Percentiles rank a stretch among this genome's conserved stretches.
Evolutionary conservation across 2,113 vertebrate species (phyloP).

Genomic region (Brachionichthys hirsutus): DNA sequence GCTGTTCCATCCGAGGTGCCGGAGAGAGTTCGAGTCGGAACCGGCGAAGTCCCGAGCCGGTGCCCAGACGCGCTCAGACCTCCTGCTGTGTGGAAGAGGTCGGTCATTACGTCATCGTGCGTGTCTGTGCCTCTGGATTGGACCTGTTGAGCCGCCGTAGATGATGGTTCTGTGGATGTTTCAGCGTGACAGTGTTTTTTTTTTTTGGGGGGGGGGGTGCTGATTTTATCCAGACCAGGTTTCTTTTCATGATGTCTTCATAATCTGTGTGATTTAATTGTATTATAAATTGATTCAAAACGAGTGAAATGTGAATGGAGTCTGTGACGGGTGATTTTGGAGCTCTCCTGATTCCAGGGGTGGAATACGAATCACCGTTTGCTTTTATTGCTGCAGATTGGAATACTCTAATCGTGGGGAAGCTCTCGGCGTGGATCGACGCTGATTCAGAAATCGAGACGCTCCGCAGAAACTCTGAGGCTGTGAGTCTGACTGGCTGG

Average conservation of each 20-base stretch:
- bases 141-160: too few relatives aligned
- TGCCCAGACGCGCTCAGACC: conserved; percentile 89
- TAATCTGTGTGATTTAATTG: too few relatives aligned
- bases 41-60: conserved; percentile 84
- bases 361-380: background rate
- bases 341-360: too few relatives aligned
- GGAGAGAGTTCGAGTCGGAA: conserved; percentile 84
- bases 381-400: conserved; percentile 77
- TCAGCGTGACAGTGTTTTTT: too few relatives aligned
- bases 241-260: too few relatives aligned
- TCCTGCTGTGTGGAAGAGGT: conserved; percentile 91
- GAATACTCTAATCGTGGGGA: conserved; percentile 92
- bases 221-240: too few relatives aligned
- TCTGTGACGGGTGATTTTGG: too few relatives aligned
- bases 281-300: too few relatives aligned
- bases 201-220: too few relatives aligned
- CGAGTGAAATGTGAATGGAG: too few relatives aligned
- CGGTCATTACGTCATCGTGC: background rate
- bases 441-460: conserved; percentile 84
- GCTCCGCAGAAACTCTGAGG: conserved; percentile 86
- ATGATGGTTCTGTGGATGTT: too few relatives aligned
- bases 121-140: too few relatives aligned
- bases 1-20: conserved; percentile 88
- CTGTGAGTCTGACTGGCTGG: conserved; percentile 74
- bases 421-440: conserved; percentile 89